Conservation (phyloP, 2,113 vertebrate species). For the Nothoprocta perdicaria region DNA sequence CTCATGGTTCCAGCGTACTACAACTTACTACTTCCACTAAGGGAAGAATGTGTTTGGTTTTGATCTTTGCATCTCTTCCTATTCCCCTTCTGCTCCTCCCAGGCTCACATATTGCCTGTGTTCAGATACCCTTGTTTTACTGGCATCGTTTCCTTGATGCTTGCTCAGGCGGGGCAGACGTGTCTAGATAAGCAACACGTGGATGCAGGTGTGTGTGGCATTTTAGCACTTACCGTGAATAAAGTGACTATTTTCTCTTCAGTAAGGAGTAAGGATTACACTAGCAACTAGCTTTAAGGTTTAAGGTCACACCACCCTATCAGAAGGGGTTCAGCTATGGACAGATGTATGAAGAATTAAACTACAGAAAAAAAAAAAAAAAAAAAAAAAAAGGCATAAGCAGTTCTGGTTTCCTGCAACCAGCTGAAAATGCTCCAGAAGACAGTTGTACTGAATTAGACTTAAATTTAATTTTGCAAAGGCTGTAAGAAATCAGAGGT, state of each 20-base stretch:
- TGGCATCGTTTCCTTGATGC: not conserved
- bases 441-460: not conserved
- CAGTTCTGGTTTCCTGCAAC: not conserved
- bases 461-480: not conserved
- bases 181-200: not conserved
- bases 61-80: not conserved
- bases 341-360: not conserved
- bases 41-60: not conserved
- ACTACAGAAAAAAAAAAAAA: not conserved
- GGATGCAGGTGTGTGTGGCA: accelerated
- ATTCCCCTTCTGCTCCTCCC: not conserved
- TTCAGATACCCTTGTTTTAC: not conserved
- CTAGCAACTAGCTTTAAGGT: not conserved
- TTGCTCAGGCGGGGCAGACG: not conserved
- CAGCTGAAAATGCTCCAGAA: not conserved
- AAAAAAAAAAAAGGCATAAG: not conserved
- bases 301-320: not conserved
- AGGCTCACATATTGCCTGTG: accelerated
- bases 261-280: not conserved
- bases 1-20: not conserved
- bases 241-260: not conserved
- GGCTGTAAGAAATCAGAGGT: not conserved
- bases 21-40: not conserved
- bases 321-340: not conserved
- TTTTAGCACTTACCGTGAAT: not conserved